Evolutionary conservation across 2,113 vertebrate genomes (phyloP).

Genomic region (Entelurus aequoreus): DNA sequence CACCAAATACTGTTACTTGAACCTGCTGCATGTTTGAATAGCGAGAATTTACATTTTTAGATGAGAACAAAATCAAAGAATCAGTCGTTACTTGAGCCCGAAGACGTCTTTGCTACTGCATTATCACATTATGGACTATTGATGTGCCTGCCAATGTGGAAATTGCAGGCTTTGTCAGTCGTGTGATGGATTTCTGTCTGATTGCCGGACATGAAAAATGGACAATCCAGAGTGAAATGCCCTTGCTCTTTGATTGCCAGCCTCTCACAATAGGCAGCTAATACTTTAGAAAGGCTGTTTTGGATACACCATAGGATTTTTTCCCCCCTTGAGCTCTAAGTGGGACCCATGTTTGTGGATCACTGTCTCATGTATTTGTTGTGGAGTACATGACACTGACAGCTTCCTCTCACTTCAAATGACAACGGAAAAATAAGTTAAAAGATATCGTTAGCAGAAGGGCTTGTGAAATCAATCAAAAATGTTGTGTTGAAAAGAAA

Average conservation of each 20-base stretch:
- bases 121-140: slow-evolving; percentile 35
- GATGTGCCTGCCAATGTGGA: slow-evolving; percentile 31
- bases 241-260: slow-evolving; percentile 15
- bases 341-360: not conserved
- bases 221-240: slow-evolving; percentile 8
- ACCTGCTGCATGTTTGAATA: slow-evolving; percentile 12
- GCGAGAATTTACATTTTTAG: slow-evolving; percentile 12
- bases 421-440: too few species aligned
- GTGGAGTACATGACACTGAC: too few species aligned
- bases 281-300: slow-evolving; percentile 14
- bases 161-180: slow-evolving; percentile 23
- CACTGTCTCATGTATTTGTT: not conserved
- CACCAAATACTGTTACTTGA: not conserved
- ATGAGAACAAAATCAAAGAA: slow-evolving; percentile 16
- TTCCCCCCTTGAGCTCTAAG: not conserved
- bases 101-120: slow-evolving; percentile 30
- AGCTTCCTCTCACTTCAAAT: too few species aligned
- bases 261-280: slow-evolving; percentile 5
- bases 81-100: slow-evolving; percentile 31
- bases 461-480: too few species aligned
- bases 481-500: too few species aligned
- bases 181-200: slow-evolving; percentile 35
- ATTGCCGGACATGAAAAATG: slow-evolving; percentile 28
- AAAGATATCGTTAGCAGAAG: too few species aligned
- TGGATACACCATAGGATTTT: not conserved